Evolutionary conservation across 2,797 vertebrate species (phyloP).

Genomic region (Sebastes oblongus): DNA sequence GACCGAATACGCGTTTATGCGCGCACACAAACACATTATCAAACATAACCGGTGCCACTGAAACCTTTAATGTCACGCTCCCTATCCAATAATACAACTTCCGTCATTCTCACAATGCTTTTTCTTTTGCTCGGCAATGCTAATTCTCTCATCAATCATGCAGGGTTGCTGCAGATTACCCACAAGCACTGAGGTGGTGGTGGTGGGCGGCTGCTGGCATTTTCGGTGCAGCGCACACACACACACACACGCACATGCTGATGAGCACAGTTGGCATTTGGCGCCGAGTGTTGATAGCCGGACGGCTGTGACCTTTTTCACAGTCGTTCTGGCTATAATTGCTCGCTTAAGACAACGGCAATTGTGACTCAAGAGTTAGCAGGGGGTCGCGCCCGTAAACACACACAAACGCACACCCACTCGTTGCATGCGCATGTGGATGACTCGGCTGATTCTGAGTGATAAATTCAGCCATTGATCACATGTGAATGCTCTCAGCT

Average conservation of each 20-base stretch:
- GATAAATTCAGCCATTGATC: constrained; percentile 71
- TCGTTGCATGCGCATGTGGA: not conserved
- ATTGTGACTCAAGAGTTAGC: constrained; percentile 58
- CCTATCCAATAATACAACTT: constrained; percentile 59
- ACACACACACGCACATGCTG: not conserved
- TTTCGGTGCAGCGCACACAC: constrained; percentile 44
- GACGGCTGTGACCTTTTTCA: constrained; percentile 78
- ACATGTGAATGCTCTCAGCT: constrained; percentile 68
- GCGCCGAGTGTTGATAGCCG: constrained; percentile 60
- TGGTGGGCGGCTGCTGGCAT: constrained; percentile 55
- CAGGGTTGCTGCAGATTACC: constrained; percentile 72
- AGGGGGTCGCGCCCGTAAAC: constrained; percentile 30
- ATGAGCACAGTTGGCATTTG: constrained; percentile 69
- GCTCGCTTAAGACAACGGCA: constrained; percentile 74
- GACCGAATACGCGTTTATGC: not conserved
- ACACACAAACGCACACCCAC: not conserved
- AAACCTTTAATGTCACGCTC: constrained; percentile 57
- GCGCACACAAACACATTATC: constrained; percentile 37
- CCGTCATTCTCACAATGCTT: constrained; percentile 60
- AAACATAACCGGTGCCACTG: constrained; percentile 24
- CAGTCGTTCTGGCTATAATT: constrained; percentile 71
- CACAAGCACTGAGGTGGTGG: constrained; percentile 27
- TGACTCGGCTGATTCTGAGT: constrained; percentile 47
- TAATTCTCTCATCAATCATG: constrained; percentile 79
- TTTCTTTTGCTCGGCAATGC: constrained; percentile 63